Base-by-base conservation (phyloP, 2,797 vertebrate genomes). In the Buphagus erythrorhynchus region DNA sequence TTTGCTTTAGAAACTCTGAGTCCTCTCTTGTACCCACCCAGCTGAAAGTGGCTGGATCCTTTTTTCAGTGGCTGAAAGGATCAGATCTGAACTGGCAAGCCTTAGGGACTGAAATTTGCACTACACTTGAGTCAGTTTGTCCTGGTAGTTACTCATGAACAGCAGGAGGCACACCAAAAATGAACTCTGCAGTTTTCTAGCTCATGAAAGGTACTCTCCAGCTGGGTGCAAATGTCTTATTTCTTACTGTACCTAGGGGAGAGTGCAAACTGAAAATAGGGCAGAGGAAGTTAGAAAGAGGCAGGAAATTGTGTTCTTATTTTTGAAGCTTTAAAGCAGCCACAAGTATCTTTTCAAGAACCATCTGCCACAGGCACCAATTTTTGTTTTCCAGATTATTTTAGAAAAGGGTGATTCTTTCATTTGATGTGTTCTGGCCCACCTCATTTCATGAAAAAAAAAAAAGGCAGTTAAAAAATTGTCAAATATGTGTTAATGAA, bases 191-290 rank as follows among this genome's bases (percentile, higher is more conserved):
- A 67, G 90, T 96, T 96, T 96, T 94, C 67, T 58, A 94, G 78
- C 69, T 95, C 69, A 48, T 95, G 89, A 95, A 94, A 96, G 66
- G 67, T 79, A 38, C 48, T 95, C 91, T 95, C 93, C 94, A 95
- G 88, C 95, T 95, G 93, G 55, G 93, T 91, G 82, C 65, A 97
- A 97, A 95, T 95, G 79, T 91, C 88, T 93, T 58, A 65, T 85
- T 96, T 95, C 95, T 93, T 86, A 82, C 91, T 83, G 54, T 74
- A 94, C 86, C 69, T 91, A 48, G 76, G 85, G 76, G 65, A 92
- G 48, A 94, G 71, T 75, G 26, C 42, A 88, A 81, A 80, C 83
- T 79, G 86, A 91, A 97, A 97, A 93, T 90, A 97, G 91, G 88
- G 31, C 93, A 97, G 43, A 68, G 40, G 68, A 91, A 96, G 49